Base-by-base conservation (phyloP, 2,797 vertebrate genomes). In the Harpagifer antarcticus region DNA sequence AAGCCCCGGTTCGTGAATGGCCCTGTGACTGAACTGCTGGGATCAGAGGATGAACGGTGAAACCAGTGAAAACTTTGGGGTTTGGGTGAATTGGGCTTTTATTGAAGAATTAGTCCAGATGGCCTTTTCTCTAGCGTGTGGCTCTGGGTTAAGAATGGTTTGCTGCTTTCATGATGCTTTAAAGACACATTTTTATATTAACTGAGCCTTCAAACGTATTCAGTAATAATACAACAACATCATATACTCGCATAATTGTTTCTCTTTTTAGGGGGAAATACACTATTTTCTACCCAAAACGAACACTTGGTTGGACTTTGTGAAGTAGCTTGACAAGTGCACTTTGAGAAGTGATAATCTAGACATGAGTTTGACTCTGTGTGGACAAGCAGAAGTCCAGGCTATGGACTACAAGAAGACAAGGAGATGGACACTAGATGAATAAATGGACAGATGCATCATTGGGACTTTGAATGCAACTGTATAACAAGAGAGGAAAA, bases 141-240 rank as follows among this genome's bases (percentile, higher is more conserved):
- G 68, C 87, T 83, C 77, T 84, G 81, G 77, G 76, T 86, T 83
- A 72, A 69, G 83, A 88, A 90, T 71, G 82, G 82, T 91, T 90
- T 94, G 92, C 93, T 95, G 93, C 93, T 93, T 95, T 93, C 76
- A 87, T 90, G 79, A 92, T 87, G 88, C 91, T 93, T 93, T 88
- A 86, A 91, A 88, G 86, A 94, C 85, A 88, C 80, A 79, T 77
- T 88, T 89, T 87, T 86, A 88, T 90, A 86, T 90, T 83, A 89
- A 91, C 86, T 92, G 92, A 94, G 92, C 89, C 91, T 93, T 85
- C 76, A 82, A 90, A 89, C 90, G 27, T 90, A 92, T 91, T 76
- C 88, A 93, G 92, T 94, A 93, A 92, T 94, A 90, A 86, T 81
- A 89, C 90, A 76, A 85, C 76, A 81, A 70, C 83, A 81, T 76